These are phyloP conservation scores for Ephialtes manifestator DNA, from an alignment of 2,888 invertebrate genomes.

Conservation along the genomic window DNA sequence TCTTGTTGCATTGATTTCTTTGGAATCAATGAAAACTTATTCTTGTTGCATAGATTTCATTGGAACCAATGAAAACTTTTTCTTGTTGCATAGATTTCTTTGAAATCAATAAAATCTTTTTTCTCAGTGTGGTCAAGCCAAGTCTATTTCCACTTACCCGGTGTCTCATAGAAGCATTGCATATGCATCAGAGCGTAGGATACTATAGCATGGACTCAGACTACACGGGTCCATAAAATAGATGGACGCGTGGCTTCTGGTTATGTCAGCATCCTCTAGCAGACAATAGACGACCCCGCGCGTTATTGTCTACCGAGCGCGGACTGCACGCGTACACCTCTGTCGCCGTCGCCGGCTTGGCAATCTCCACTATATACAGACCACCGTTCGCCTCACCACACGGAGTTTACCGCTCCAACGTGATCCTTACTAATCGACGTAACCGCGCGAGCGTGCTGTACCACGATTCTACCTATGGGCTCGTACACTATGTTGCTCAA, in stretches of 20 bases:
- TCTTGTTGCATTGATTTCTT: too few relatives aligned
- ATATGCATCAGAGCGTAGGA: not conserved
- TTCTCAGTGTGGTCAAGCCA: not conserved
- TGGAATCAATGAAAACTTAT: too few relatives aligned
- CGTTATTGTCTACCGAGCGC: conserved; percentile 80
- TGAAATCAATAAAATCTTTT: too few relatives aligned
- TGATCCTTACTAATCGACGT: conserved; percentile 82
- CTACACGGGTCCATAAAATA: conserved; percentile 76
- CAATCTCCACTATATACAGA: conserved; percentile 44
- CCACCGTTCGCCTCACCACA: conserved; percentile 42
- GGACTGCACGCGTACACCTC: conserved; percentile 67
- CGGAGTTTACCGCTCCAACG: conserved; percentile 76
- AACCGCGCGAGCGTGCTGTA: conserved; percentile 62
- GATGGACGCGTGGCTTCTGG: conserved; percentile 78
- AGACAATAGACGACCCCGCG: conserved; percentile 83
- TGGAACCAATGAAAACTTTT: too few relatives aligned
- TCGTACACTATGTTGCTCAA: conserved; percentile 22
- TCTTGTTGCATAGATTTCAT: too few relatives aligned
- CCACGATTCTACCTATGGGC: conserved; percentile 14
- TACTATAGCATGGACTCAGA: conserved; percentile 56
- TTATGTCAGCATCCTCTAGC: conserved; percentile 85
- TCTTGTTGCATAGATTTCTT: too few relatives aligned
- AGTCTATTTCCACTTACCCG: not conserved
- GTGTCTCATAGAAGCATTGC: not conserved
- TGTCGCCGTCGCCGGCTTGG: conserved; percentile 35